These are phyloP conservation scores for Andrena fulva DNA, from an alignment of 2,888 invertebrate species.

Conservation along the genomic window DNA sequence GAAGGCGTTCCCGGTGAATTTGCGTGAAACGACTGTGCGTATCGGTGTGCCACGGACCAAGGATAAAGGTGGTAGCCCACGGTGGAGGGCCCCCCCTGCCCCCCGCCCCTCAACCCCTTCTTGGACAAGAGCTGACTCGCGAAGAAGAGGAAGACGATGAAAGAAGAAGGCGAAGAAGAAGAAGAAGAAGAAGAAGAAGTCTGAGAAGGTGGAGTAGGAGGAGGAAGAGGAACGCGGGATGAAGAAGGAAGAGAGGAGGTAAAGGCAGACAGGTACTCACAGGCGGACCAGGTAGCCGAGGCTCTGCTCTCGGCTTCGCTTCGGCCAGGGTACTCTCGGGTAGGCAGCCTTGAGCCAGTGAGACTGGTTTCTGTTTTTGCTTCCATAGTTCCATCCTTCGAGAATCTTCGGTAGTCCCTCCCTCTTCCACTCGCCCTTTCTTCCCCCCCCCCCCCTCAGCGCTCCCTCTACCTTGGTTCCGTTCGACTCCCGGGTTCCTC, in stretches of 20 bases:
- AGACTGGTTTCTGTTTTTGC: constrained; percentile 84
- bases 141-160: constrained; percentile 18
- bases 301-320: constrained; percentile 46
- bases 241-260: constrained; percentile 60
- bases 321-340: constrained; percentile 55
- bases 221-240: constrained; percentile 36
- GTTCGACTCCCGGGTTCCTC: constrained; percentile 43
- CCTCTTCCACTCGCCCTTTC: constrained; percentile 77
- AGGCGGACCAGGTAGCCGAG: constrained; percentile 67
- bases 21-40: constrained; percentile 80
- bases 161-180: constrained; percentile 41
- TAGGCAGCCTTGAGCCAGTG: constrained; percentile 84
- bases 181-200: constrained; percentile 14
- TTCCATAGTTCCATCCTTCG: constrained; percentile 83
- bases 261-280: constrained; percentile 70
- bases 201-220: constrained; percentile 36
- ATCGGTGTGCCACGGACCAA: constrained; percentile 62
- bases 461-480: constrained; percentile 56
- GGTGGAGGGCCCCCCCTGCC: constrained; percentile 25
- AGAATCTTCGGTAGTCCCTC: constrained; percentile 80
- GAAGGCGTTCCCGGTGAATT: constrained; percentile 78
- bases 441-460: constrained; percentile 42
- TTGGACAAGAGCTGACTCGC: constrained; percentile 36
- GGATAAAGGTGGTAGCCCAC: constrained; percentile 72
- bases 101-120: background rate